phyloP scores from a whole-genome alignment of 2,888 invertebrate genomes.

The Encarsia formosa region DNA sequence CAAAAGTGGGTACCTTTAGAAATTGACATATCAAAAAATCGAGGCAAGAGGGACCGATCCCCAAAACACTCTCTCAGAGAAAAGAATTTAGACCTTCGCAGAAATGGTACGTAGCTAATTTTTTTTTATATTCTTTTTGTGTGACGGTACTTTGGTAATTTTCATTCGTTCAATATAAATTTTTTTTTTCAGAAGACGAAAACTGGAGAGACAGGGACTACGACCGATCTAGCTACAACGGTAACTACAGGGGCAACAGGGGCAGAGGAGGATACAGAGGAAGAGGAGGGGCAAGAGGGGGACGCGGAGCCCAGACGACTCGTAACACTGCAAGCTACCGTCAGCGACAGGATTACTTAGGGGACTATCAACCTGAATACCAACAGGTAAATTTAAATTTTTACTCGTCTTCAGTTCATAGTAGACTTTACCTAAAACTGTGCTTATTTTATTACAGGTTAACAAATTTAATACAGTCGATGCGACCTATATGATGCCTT shows the following conservation, averaged over 20 bases:
- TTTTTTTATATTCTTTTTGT: neutral
- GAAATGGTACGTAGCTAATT: constrained; percentile 16
- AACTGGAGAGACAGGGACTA: constrained; percentile 44
- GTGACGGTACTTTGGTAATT: neutral
- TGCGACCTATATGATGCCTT: constrained; percentile 53
- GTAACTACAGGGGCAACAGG: constrained; percentile 28
- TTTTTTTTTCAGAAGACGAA: constrained; percentile 37
- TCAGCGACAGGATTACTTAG: constrained; percentile 52
- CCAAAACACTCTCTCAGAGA: constrained; percentile 48
- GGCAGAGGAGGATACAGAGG: constrained; percentile 47
- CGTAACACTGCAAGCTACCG: constrained; percentile 50
- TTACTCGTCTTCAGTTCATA: too few relatives aligned
- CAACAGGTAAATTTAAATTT: constrained; percentile 45
- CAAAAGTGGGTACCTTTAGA: constrained; percentile 92
- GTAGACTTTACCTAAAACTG: too few relatives aligned
- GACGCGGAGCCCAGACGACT: too few relatives aligned
- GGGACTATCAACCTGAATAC: constrained; percentile 52
- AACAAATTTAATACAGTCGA: constrained; percentile 36
- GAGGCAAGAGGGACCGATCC: constrained; percentile 63
- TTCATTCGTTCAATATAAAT: neutral
- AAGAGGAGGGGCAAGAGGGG: constrained; percentile 54
- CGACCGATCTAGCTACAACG: constrained; percentile 41
- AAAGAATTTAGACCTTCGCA: constrained; percentile 44
- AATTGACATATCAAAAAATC: constrained; percentile 73
- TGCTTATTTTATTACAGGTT: constrained; percentile 23